phyloP scores from a whole-genome alignment of 2,888 invertebrate genomes.

The Perizoma affinitatum region DNA sequence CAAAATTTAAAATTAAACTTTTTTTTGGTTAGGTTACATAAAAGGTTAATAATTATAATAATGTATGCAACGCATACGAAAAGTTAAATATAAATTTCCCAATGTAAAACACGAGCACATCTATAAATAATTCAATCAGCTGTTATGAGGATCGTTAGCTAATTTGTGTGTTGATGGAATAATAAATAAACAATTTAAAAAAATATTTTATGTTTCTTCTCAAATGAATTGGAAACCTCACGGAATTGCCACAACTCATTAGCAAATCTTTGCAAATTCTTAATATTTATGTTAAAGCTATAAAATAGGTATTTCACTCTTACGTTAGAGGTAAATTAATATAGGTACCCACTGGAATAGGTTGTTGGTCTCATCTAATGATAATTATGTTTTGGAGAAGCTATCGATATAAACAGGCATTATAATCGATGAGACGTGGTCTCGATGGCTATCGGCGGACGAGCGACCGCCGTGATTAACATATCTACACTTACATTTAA shows the following conservation, averaged over 20 bases:
- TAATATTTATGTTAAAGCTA: slow-evolving; percentile 6
- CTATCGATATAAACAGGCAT: slow-evolving; percentile 51
- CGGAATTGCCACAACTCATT: slow-evolving; percentile 22
- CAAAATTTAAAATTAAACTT: no score
- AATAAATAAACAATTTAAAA: slow-evolving; percentile 7
- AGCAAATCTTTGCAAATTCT: slow-evolving; percentile 10
- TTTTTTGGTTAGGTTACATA: no score
- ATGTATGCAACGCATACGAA: not conserved
- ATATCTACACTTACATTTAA: slow-evolving; percentile 53
- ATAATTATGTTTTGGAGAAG: slow-evolving; percentile 54
- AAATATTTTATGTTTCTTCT: slow-evolving; percentile 23
- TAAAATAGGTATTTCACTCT: slow-evolving; percentile 1
- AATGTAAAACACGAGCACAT: no score
- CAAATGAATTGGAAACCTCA: slow-evolving; percentile 13
- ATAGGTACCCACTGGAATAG: slow-evolving; percentile 38
- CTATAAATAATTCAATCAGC: slow-evolving; percentile 9
- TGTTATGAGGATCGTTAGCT: slow-evolving; percentile 7
- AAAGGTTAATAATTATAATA: not conserved
- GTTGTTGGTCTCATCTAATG: slow-evolving; percentile 52
- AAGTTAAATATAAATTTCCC: no score
- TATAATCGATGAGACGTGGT: slow-evolving; percentile 53
- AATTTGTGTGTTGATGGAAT: slow-evolving; percentile 41
- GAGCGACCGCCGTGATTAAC: slow-evolving; percentile 50
- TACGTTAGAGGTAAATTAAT: slow-evolving; percentile 14
- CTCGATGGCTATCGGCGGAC: slow-evolving; percentile 48